Conservation (phyloP, 1,140 invertebrate species). For the Doryteuthis pealeii region DNA sequence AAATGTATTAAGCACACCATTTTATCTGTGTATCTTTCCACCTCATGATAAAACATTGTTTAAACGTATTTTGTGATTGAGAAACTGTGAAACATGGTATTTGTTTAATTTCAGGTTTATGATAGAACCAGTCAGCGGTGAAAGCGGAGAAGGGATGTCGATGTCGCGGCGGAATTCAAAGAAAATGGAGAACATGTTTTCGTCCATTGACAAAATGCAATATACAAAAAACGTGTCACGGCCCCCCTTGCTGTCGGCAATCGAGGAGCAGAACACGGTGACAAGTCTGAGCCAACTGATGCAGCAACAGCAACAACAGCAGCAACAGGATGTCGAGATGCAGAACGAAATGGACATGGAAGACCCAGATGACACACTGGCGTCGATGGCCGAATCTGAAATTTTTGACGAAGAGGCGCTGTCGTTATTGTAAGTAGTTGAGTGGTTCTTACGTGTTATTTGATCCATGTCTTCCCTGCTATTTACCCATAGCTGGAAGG, state of each 20-base stretch:
- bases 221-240: slow-evolving; percentile 33
- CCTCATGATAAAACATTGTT: no score
- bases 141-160: slow-evolving; percentile 6
- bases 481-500: no score
- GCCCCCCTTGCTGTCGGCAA: slow-evolving; percentile 46
- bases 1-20: no score
- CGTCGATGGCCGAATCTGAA: not conserved
- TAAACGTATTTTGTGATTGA: no score
- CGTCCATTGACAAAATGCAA: not conserved
- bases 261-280: slow-evolving; percentile 49
- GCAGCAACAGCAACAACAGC: slow-evolving; percentile 5
- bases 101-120: slow-evolving; percentile 35
- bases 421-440: not conserved
- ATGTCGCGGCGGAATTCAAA: not conserved
- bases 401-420: not conserved
- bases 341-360: slow-evolving; percentile 12
- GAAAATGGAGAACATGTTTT: slow-evolving; percentile 5
- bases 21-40: no score
- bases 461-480: no score
- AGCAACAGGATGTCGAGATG: slow-evolving; percentile 1
- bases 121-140: slow-evolving; percentile 33
- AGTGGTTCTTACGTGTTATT: no score
- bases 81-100: no score
- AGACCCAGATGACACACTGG: not conserved
- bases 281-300: slow-evolving; percentile 42